Base-by-base conservation (phyloP, 2,113 vertebrate genomes). In the Brevimyrus niger region DNA sequence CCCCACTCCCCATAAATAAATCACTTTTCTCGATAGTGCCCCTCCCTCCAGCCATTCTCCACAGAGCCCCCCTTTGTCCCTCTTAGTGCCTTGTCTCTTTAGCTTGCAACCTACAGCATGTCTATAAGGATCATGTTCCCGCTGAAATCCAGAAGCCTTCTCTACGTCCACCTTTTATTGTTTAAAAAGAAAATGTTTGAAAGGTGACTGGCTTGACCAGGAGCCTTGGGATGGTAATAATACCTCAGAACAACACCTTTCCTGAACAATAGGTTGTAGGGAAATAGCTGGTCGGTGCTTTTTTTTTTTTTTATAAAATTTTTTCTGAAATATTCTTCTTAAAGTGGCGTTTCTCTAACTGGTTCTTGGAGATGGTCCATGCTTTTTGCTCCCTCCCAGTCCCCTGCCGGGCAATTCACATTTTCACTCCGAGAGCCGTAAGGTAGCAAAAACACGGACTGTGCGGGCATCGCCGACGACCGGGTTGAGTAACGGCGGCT, bases 51-150 rank as follows among this genome's bases (percentile, higher is more conserved):
- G 11, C 55, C 83, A 13, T 51, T 53, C 51, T 82, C 87, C 83
- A 90, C 90, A 90, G 88, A 86, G 90, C 61, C 86, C 23, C 48
- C 61, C 80, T 91, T 90, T 90, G 38, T 91, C 58, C 50, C n/a
- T 48, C 73, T 69, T 19, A 42, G 23, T 47, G 47, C n/a, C 80
- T 3, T 84, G 31, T 83, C 83, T 65, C 83, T 50, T 2, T 80
- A 10, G 13, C 27, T 42, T 13, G 23, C 21, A 82, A 44, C 46
- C 10, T 31, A 5, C 17, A 55, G 17, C 50, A 10, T 82, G 35
- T 65, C 46, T 47, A 10, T 50, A 9, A 50, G 48, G 47, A 89
- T 89, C 73, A 17, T 10, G 17, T 58, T 89, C 51, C 21, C 19
- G 31, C 50, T 53, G 69, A 51, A 89, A 82, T 83, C 19, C 76